phyloP scores from a whole-genome alignment of 2,113 vertebrate species.

The Hippocampus zosterae region DNA sequence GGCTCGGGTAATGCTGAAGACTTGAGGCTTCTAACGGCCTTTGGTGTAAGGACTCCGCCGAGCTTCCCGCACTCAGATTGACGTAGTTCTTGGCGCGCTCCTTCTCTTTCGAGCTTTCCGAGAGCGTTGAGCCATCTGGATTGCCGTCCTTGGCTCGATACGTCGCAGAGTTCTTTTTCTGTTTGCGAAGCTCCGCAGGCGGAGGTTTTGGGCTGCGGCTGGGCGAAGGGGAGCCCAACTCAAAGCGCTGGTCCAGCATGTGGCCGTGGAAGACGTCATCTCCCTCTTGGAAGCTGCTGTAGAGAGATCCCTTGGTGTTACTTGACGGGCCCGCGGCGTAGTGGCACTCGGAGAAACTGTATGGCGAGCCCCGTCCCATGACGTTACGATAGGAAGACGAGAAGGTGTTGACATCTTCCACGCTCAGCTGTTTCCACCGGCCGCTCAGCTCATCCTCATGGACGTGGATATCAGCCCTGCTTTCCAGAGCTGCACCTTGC shows the following conservation, averaged over 20 bases:
- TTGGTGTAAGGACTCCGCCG: conserved; percentile 82
- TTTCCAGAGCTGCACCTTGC: conserved; percentile 31
- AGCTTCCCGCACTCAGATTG: conserved; percentile 80
- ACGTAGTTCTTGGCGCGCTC: conserved; percentile 74
- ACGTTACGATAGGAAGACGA: conserved; percentile 73
- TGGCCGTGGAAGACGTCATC: conserved; percentile 81
- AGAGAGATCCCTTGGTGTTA: conserved; percentile 79
- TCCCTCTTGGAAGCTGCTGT: conserved; percentile 86
- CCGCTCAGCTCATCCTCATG: conserved; percentile 76
- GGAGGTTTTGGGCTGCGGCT: conserved; percentile 65
- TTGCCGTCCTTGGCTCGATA: conserved; percentile 77
- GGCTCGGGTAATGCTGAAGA: conserved; percentile 80
- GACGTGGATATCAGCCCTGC: conserved; percentile 53
- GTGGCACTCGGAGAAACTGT: conserved; percentile 84
- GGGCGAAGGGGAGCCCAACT: conserved; percentile 61
- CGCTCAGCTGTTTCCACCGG: conserved; percentile 84
- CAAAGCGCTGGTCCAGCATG: conserved; percentile 79
- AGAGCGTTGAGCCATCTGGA: conserved; percentile 81
- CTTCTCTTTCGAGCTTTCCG: conserved; percentile 80
- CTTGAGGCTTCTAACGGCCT: conserved; percentile 83
- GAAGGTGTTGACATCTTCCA: conserved; percentile 85
- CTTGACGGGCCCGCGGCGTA: conserved; percentile 68
- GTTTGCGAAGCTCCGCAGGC: conserved; percentile 71
- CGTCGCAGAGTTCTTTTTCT: conserved; percentile 71
- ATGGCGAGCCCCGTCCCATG: conserved; percentile 74